Conservation (phyloP, 2,113 vertebrate genomes). For the Forbesichthys agassizii region DNA sequence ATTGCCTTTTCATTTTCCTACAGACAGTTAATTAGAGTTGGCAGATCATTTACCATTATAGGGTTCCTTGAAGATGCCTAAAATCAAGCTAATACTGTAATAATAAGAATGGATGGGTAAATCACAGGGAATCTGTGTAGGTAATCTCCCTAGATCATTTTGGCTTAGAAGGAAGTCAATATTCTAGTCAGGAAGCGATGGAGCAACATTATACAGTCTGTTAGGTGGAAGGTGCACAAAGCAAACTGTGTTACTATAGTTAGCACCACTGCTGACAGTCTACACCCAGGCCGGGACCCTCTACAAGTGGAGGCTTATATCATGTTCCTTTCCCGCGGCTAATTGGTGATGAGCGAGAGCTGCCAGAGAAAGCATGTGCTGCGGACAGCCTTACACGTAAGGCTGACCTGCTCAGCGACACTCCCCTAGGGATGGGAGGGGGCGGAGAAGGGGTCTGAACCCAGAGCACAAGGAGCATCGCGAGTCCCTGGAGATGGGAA, state of each 20-base stretch:
- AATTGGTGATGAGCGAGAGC: slow-evolving; percentile 30
- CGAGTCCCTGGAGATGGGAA: slow-evolving; percentile 6
- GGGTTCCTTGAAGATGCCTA: slow-evolving; percentile 18
- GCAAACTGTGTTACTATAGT: slow-evolving; percentile 7
- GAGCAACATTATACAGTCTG: slow-evolving; percentile 16
- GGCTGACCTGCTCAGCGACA: slow-evolving; percentile 12
- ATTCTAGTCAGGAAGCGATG: slow-evolving; percentile 17
- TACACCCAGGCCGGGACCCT: slow-evolving; percentile 10
- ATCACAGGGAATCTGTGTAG: slow-evolving; percentile 21
- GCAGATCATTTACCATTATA: slow-evolving; percentile 36
- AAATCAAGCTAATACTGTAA: slow-evolving; percentile 23
- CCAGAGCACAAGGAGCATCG: slow-evolving; percentile 30
- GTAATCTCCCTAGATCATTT: slow-evolving; percentile 15
- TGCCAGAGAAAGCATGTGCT: slow-evolving; percentile 32
- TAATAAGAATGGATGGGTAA: slow-evolving; percentile 10
- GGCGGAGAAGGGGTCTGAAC: slow-evolving; percentile 9
- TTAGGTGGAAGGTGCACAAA: background rate
- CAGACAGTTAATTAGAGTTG: slow-evolving; percentile 28
- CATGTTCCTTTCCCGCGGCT: slow-evolving; percentile 5
- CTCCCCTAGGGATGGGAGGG: background rate
- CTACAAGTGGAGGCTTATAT: slow-evolving; percentile 24
- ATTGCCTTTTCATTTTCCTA: slow-evolving; percentile 18
- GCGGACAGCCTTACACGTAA: slow-evolving; percentile 20
- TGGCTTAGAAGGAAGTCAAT: slow-evolving; percentile 2
- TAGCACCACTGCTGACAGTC: slow-evolving; percentile 26